Evolutionary conservation across 2,113 vertebrate genomes (phyloP).

Genomic region (Talpa occidentalis): DNA sequence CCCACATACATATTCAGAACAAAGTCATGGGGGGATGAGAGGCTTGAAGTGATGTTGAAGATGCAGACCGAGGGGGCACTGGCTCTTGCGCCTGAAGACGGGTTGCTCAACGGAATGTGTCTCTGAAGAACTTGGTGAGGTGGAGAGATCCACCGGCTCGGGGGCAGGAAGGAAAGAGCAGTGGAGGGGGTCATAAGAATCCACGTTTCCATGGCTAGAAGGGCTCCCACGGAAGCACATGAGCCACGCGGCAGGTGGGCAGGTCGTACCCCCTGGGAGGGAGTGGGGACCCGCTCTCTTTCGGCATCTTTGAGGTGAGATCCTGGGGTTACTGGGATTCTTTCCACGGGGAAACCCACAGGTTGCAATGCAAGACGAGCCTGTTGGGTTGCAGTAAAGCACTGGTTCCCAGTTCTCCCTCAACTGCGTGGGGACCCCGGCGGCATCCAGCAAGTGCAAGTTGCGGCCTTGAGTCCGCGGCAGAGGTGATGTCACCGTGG

Average conservation of each 20-base stretch:
- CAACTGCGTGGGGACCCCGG: rapidly evolving
- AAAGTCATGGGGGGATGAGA: background rate
- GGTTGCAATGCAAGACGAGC: rapidly evolving
- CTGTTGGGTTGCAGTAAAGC: background rate
- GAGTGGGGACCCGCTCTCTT: too few relatives aligned
- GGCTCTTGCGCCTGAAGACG: background rate
- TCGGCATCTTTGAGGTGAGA: background rate
- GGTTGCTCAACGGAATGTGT: background rate
- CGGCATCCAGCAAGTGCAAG: rapidly evolving
- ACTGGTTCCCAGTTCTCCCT: background rate
- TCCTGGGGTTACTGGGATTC: background rate
- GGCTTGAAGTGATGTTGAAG: background rate
- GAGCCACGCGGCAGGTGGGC: too few relatives aligned
- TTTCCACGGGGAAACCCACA: rapidly evolving
- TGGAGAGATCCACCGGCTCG: background rate
- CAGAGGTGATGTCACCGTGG: constrained; percentile 48
- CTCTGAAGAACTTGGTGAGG: background rate
- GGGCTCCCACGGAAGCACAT: too few relatives aligned
- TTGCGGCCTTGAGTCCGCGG: background rate
- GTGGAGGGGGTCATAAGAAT: background rate
- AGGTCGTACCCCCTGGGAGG: background rate
- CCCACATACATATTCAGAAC: background rate
- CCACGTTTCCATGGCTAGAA: background rate
- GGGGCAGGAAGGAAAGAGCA: background rate
- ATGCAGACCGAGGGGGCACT: background rate